Conservation (phyloP, 2,797 vertebrate species). For the Buceros bicornis region DNA sequence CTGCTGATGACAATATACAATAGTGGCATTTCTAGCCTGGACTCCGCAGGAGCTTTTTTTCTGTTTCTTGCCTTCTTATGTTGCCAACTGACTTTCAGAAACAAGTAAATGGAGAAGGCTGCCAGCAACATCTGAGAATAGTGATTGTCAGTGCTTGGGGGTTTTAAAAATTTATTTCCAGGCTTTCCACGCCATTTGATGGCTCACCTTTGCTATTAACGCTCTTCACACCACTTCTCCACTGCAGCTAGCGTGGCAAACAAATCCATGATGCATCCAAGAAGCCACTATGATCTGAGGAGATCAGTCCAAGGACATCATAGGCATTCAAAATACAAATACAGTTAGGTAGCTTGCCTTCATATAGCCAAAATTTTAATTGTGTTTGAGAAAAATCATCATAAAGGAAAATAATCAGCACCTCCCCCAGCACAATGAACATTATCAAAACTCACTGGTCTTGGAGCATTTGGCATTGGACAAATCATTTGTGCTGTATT, state of each 20-base stretch:
- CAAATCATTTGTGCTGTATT: background rate
- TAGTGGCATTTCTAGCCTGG: background rate
- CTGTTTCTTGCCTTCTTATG: constrained; percentile 21
- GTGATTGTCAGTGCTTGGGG: background rate
- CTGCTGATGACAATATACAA: constrained; percentile 16
- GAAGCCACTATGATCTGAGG: background rate
- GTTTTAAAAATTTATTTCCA: background rate
- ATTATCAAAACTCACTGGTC: background rate
- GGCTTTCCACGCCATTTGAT: background rate
- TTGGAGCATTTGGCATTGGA: background rate
- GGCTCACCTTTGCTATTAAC: background rate
- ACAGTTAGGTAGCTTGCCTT: background rate
- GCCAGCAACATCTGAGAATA: constrained; percentile 40
- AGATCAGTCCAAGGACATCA: background rate
- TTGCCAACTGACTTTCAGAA: constrained; percentile 49
- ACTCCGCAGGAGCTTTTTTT: background rate
- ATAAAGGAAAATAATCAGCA: background rate
- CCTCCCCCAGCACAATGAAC: background rate
- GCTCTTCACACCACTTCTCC: background rate
- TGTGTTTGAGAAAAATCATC: background rate
- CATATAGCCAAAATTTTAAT: background rate
- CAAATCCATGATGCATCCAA: background rate
- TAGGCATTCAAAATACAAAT: background rate
- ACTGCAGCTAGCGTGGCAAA: background rate
- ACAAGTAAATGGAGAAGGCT: constrained; percentile 44